Evolutionary conservation across 2,113 vertebrate genomes (phyloP).

Genomic region (Amphilophus citrinellus): DNA sequence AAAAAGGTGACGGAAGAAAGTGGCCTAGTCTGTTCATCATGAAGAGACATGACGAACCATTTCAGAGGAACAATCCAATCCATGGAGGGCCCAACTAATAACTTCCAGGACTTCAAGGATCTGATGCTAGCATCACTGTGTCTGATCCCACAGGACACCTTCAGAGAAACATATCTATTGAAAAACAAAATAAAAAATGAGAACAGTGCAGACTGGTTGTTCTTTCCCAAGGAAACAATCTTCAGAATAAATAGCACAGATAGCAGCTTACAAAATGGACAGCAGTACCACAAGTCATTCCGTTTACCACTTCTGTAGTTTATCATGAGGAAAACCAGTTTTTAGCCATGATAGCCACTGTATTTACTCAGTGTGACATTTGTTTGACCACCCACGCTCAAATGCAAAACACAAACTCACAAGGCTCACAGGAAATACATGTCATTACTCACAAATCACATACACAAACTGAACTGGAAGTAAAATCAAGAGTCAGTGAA

Average conservation of each 20-base stretch:
- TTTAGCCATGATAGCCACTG: not conserved
- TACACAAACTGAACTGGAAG: not conserved
- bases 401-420: not conserved
- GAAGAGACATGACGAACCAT: not conserved
- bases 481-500: not conserved
- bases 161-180: not conserved
- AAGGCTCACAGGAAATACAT: not conserved
- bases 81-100: not conserved
- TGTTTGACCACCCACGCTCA: not conserved
- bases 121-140: not conserved
- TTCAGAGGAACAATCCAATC: not conserved
- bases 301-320: not conserved
- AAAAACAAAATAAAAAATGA: not conserved
- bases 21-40: too few relatives aligned
- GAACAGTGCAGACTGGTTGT: not conserved
- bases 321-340: not conserved
- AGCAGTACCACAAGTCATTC: not conserved
- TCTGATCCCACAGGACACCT: not conserved
- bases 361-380: not conserved
- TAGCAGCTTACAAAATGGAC: not conserved
- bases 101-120: not conserved
- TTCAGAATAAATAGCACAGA: not conserved
- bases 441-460: not conserved
- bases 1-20: too few relatives aligned
- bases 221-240: not conserved